Evolutionary conservation across 2,113 vertebrate species (phyloP).

Genomic region (Octodon degus): DNA sequence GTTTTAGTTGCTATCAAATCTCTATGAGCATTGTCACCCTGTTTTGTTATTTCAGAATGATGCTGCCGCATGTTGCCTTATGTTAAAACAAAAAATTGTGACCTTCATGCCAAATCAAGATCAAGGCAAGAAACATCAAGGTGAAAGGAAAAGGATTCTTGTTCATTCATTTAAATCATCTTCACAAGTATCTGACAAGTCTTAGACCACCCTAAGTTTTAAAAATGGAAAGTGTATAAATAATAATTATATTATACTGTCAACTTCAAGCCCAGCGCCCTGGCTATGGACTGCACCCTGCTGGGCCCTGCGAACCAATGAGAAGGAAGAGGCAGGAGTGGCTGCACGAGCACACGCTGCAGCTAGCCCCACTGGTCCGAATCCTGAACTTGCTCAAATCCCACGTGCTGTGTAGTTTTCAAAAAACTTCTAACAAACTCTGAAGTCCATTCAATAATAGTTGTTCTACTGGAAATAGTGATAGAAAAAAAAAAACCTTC

Average conservation of each 20-base stretch:
- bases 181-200: background rate
- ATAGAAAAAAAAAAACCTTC: background rate
- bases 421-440: background rate
- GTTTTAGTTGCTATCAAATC: background rate
- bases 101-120: background rate
- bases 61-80: background rate
- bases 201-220: background rate
- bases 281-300: too few relatives aligned
- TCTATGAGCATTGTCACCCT: background rate
- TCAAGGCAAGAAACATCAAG: background rate
- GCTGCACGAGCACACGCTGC: fast-evolving
- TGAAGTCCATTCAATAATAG: background rate
- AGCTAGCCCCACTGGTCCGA: background rate
- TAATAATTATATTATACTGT: background rate
- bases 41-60: background rate
- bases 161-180: background rate
- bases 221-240: background rate
- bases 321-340: background rate
- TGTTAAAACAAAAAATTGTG: background rate
- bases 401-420: background rate
- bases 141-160: background rate
- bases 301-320: background rate
- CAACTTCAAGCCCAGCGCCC: too few relatives aligned
- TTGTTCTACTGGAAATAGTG: background rate
- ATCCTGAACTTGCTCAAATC: background rate